Evolutionary conservation across 1,140 invertebrate species (phyloP).

Genomic region (Maniola jurtina): DNA sequence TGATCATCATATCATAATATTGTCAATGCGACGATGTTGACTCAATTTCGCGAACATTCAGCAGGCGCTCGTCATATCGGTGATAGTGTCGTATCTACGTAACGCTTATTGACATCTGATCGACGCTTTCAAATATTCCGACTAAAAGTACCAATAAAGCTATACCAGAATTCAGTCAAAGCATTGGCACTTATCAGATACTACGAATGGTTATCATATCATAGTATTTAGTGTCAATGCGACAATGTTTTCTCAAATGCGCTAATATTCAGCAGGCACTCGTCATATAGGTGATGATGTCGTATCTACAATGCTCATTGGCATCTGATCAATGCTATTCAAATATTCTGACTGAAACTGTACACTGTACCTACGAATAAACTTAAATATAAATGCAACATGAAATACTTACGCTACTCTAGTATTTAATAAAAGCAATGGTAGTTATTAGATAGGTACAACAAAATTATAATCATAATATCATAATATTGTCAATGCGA

Average conservation of each 20-base stretch:
- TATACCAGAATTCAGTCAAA: too few relatives aligned
- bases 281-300: constrained; percentile 31
- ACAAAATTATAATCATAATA: too few relatives aligned
- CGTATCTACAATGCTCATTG: background rate
- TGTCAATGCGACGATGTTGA: background rate
- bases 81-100: constrained; percentile 8
- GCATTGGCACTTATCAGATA: too few relatives aligned
- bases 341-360: constrained; percentile 11
- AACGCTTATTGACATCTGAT: background rate
- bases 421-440: too few relatives aligned
- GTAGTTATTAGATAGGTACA: too few relatives aligned
- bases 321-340: background rate
- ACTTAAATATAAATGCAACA: background rate
- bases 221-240: too few relatives aligned
- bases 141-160: background rate
- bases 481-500: too few relatives aligned
- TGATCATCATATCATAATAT: too few relatives aligned
- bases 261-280: constrained; percentile 53
- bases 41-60: constrained; percentile 11
- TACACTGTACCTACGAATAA: background rate
- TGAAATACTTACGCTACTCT: too few relatives aligned
- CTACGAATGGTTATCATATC: too few relatives aligned
- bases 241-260: constrained; percentile 57
- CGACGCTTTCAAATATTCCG: background rate
- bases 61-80: constrained; percentile 42